phyloP scores from a whole-genome alignment of 2,888 invertebrate species.

The Rotaria macrura region DNA sequence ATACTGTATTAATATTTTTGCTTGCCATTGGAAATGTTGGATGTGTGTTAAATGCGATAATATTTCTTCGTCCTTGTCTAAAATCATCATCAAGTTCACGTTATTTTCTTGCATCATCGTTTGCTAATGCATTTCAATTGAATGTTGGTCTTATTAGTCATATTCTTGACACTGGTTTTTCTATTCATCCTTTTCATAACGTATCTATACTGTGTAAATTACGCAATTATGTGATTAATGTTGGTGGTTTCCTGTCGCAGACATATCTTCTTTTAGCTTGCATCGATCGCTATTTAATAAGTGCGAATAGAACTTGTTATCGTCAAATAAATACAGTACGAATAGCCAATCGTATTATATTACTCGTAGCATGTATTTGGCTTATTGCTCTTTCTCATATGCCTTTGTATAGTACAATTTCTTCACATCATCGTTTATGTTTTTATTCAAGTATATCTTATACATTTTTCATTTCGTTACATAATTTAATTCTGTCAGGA shows the following conservation, averaged over 20 bases:
- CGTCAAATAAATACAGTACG: neutral
- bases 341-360: neutral
- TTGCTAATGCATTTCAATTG: neutral
- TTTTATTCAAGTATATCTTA: neutral
- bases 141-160: neutral
- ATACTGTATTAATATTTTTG: neutral
- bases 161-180: neutral
- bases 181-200: neutral
- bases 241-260: neutral
- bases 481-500: neutral
- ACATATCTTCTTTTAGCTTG: neutral
- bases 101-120: neutral
- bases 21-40: neutral
- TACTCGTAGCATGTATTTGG: neutral
- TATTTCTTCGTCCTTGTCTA: neutral
- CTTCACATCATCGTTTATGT: neutral
- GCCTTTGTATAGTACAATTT: neutral
- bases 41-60: neutral
- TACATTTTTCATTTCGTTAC: neutral
- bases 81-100: neutral
- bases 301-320: neutral
- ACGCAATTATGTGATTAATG: neutral
- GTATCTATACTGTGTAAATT: neutral
- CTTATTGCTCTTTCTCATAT: neutral
- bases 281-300: neutral